Evolutionary conservation across 2,113 vertebrate species (phyloP).

Genomic region (Dasyornis broadbenti): DNA sequence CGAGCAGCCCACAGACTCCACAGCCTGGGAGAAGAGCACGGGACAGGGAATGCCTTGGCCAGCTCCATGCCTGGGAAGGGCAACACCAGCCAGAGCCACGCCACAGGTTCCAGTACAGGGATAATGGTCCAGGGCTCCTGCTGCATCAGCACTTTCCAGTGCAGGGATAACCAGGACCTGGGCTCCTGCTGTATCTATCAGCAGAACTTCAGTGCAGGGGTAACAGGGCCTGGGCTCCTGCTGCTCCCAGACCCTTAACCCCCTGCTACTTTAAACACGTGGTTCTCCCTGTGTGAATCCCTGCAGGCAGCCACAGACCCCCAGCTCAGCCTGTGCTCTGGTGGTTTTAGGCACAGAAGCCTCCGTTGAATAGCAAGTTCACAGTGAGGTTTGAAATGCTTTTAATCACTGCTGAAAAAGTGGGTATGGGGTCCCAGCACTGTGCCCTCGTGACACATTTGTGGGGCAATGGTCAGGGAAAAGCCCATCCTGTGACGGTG

Average conservation of each 20-base stretch:
- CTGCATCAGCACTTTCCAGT: neutral
- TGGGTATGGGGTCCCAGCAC: fast-evolving
- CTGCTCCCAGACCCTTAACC: neutral
- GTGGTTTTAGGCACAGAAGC: neutral
- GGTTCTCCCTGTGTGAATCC: neutral
- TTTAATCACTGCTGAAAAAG: neutral
- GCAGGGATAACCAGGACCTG: neutral
- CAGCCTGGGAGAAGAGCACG: fast-evolving
- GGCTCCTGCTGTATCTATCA: neutral
- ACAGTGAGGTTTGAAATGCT: neutral
- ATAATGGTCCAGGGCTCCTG: neutral
- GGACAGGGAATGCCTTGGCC: neutral
- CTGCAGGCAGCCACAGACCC: neutral
- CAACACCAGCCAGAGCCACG: fast-evolving
- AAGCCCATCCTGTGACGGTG: fast-evolving
- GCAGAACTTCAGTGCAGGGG: neutral
- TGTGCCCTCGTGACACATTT: fast-evolving
- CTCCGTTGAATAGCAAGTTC: fast-evolving
- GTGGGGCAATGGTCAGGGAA: fast-evolving
- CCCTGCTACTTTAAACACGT: fast-evolving
- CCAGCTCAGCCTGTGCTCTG: neutral
- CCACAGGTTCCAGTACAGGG: neutral
- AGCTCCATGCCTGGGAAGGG: neutral
- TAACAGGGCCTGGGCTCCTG: neutral
- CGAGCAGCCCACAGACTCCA: neutral